These are phyloP conservation scores for Spisula subtruncata DNA, from an alignment of 2,888 invertebrate species.

Conservation along the genomic window DNA sequence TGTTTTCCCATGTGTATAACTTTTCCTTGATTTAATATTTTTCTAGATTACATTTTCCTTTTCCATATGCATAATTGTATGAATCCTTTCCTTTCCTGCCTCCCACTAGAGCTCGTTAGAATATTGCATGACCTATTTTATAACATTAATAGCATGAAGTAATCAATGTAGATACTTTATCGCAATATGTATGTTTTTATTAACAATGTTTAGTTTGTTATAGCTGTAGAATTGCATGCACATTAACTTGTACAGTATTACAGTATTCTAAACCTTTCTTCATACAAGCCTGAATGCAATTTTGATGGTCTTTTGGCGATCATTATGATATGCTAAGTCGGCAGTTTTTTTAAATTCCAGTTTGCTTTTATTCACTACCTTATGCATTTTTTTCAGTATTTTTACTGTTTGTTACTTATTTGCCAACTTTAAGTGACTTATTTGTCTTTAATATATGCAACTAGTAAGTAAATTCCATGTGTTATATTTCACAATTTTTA, in stretches of 20 bases:
- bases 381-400: too few relatives aligned
- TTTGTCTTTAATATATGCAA: neutral
- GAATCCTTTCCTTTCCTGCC: neutral
- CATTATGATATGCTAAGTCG: too few relatives aligned
- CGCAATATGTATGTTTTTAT: neutral
- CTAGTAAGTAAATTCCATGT: too few relatives aligned
- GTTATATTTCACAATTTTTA: too few relatives aligned
- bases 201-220: neutral
- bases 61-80: constrained; percentile 17
- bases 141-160: neutral
- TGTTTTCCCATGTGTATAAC: constrained; percentile 53
- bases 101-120: neutral
- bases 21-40: constrained; percentile 23
- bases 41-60: constrained; percentile 5
- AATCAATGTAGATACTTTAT: neutral
- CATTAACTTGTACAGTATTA: neutral
- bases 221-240: constrained; percentile 14
- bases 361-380: too few relatives aligned
- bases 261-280: neutral
- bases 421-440: too few relatives aligned
- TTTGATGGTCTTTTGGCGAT: neutral
- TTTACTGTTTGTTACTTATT: too few relatives aligned
- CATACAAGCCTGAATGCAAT: neutral
- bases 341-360: too few relatives aligned
- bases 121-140: constrained; percentile 18